Evolutionary conservation across 2,888 invertebrate species (phyloP).

Genomic region (Anthrax anthrax): DNA sequence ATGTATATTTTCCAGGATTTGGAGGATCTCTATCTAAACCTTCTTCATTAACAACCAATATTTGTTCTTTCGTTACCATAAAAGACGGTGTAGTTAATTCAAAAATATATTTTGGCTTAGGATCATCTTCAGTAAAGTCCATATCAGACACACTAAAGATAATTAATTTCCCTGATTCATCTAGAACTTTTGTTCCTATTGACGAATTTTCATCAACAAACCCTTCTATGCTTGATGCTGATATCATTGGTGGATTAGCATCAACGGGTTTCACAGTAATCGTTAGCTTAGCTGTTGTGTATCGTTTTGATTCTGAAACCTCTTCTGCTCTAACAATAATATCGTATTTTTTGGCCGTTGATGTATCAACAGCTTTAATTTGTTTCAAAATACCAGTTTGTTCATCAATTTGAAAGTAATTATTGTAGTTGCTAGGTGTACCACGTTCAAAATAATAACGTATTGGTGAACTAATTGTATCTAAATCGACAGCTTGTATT

Average conservation of each 20-base stretch:
- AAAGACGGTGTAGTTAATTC: slow-evolving; percentile 77
- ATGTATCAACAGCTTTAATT: slow-evolving; percentile 64
- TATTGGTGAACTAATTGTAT: slow-evolving; percentile 71
- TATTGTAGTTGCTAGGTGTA: slow-evolving; percentile 57
- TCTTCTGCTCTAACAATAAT: slow-evolving; percentile 79
- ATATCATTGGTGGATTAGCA: slow-evolving; percentile 67
- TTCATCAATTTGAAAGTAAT: slow-evolving; percentile 72
- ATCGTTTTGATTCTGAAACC: slow-evolving; percentile 59
- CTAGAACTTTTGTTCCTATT: slow-evolving; percentile 66
- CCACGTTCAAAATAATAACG: slow-evolving; percentile 70
- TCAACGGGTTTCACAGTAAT: slow-evolving; percentile 77
- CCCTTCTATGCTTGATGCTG: slow-evolving; percentile 56
- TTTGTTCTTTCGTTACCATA: slow-evolving; percentile 55
- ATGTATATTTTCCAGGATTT: slow-evolving; percentile 66
- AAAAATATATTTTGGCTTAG: slow-evolving; percentile 62
- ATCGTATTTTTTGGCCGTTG: slow-evolving; percentile 62
- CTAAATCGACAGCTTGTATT: slow-evolving; percentile 82
- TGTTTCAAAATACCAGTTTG: slow-evolving; percentile 70
- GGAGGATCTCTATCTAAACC: slow-evolving; percentile 78
- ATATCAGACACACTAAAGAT: slow-evolving; percentile 64
- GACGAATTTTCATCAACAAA: slow-evolving; percentile 75
- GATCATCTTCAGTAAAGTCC: slow-evolving; percentile 71
- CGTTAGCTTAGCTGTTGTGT: slow-evolving; percentile 66
- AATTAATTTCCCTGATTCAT: slow-evolving; percentile 50
- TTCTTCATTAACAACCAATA: slow-evolving; percentile 66